Percentiles rank a stretch among this genome's conserved stretches.
Conservation (phyloP, 2,113 vertebrate species). For the Syngnathoides biaculeatus region DNA sequence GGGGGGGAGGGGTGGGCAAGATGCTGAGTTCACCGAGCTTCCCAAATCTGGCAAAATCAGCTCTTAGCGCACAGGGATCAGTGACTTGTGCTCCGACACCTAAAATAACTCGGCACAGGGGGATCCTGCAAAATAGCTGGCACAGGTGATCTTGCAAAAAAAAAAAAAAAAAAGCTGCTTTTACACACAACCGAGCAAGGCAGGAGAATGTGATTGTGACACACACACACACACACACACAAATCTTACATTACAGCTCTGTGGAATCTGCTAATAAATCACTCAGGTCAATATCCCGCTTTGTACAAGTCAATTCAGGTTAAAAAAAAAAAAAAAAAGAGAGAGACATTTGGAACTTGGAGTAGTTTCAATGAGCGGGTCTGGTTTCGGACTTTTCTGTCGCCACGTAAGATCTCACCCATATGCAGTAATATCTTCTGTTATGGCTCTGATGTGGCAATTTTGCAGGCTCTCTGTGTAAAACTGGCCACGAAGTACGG, state of each 20-base stretch:
- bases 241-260: no score
- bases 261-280: no score
- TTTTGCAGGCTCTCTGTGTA: no score
- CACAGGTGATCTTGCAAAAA: neutral
- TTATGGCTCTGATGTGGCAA: no score
- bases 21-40: slow-evolving; percentile 67
- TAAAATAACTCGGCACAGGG: slow-evolving; percentile 30
- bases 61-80: slow-evolving; percentile 33
- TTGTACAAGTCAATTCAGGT: neutral
- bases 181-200: neutral
- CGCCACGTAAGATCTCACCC: no score
- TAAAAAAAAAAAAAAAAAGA: no score
- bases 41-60: slow-evolving; percentile 45
- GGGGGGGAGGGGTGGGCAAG: slow-evolving; percentile 55
- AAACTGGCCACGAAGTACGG: no score
- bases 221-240: neutral
- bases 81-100: slow-evolving; percentile 40
- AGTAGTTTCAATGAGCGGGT: no score
- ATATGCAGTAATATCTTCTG: no score
- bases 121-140: neutral
- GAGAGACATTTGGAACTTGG: neutral
- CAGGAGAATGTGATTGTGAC: neutral
- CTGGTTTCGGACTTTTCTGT: no score
- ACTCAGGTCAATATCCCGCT: no score
- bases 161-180: neutral